Percentiles rank a stretch among this genome's conserved stretches.
These are phyloP conservation scores for Pongo pygmaeus DNA, from an alignment of 2,113 vertebrate species.

Conservation along the genomic window DNA sequence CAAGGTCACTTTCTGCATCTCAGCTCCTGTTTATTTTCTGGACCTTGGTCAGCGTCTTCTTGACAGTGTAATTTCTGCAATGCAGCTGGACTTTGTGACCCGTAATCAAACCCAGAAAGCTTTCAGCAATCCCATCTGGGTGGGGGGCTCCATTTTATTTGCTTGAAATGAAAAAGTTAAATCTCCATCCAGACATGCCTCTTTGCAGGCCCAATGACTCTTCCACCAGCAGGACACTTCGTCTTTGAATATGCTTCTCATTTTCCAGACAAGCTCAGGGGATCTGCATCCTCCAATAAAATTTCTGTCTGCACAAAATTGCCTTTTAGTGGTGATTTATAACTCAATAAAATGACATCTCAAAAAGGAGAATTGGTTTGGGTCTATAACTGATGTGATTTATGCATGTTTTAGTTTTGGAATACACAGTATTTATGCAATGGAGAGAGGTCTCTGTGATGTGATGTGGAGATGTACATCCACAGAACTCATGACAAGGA, in stretches of 20 bases:
- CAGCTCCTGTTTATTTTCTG: constrained; percentile 60
- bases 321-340: constrained; percentile 78
- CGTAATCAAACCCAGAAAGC: constrained; percentile 70
- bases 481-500: not conserved
- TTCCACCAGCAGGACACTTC: constrained; percentile 54
- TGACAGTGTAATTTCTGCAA: constrained; percentile 59
- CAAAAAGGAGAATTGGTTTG: constrained; percentile 68
- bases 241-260: constrained; percentile 69
- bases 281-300: constrained; percentile 67
- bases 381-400: constrained; percentile 62
- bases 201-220: constrained; percentile 50
- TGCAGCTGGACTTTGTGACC: constrained; percentile 56
- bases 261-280: constrained; percentile 79
- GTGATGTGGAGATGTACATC: not conserved
- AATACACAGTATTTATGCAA: constrained; percentile 45
- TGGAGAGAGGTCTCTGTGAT: not conserved
- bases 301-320: constrained; percentile 77
- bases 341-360: constrained; percentile 69
- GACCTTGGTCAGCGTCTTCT: constrained; percentile 58
- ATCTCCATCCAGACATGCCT: constrained; percentile 70
- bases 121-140: constrained; percentile 51
- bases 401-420: constrained; percentile 17
- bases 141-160: constrained; percentile 23
- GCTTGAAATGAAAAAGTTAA: constrained; percentile 75
- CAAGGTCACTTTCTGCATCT: constrained; percentile 41